A percentile compares a stretch with the other conserved stretches of the same genome.
Evolutionary conservation across 2,888 invertebrate genomes (phyloP).

Genomic region (Elmis aenea): DNA sequence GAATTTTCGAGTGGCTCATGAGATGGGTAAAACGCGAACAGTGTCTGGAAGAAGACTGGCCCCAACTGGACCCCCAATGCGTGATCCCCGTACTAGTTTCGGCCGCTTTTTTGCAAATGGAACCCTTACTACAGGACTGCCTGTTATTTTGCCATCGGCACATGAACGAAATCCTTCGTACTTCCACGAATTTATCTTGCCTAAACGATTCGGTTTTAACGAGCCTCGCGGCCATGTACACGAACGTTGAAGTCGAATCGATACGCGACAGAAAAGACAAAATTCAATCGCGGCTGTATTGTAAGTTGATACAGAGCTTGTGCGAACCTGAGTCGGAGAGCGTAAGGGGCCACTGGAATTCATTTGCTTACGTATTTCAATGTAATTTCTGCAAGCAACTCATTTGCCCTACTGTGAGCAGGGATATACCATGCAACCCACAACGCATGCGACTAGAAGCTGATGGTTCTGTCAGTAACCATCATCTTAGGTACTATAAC

Average conservation of each 20-base stretch:
- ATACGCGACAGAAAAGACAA: slow-evolving; percentile 86
- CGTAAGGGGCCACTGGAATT: slow-evolving; percentile 73
- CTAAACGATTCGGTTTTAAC: slow-evolving; percentile 73
- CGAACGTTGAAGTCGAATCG: slow-evolving; percentile 79
- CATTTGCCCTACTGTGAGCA: slow-evolving; percentile 64
- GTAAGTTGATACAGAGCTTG: slow-evolving; percentile 74
- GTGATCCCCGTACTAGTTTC: slow-evolving; percentile 89
- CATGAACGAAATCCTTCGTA: slow-evolving; percentile 81
- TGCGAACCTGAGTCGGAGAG: slow-evolving; percentile 72
- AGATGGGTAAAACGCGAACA: slow-evolving; percentile 85
- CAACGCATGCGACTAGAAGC: slow-evolving; percentile 67
- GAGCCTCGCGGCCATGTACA: slow-evolving; percentile 80
- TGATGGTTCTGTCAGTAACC: slow-evolving; percentile 66
- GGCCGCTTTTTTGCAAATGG: slow-evolving; percentile 93
- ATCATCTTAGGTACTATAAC: no score
- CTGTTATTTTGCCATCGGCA: slow-evolving; percentile 80
- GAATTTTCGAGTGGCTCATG: slow-evolving; percentile 96
- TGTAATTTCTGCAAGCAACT: slow-evolving; percentile 73
- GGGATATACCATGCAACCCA: slow-evolving; percentile 68
- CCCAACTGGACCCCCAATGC: slow-evolving; percentile 66
- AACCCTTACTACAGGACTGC: slow-evolving; percentile 80
- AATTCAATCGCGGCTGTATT: slow-evolving; percentile 77
- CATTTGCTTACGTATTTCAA: slow-evolving; percentile 70
- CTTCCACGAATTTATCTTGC: slow-evolving; percentile 81
- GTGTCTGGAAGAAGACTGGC: slow-evolving; percentile 61